Percentiles rank a stretch among this genome's conserved stretches.
These are phyloP conservation scores for Macrophya annulata DNA, from an alignment of 2,888 invertebrate genomes.

Conservation along the genomic window DNA sequence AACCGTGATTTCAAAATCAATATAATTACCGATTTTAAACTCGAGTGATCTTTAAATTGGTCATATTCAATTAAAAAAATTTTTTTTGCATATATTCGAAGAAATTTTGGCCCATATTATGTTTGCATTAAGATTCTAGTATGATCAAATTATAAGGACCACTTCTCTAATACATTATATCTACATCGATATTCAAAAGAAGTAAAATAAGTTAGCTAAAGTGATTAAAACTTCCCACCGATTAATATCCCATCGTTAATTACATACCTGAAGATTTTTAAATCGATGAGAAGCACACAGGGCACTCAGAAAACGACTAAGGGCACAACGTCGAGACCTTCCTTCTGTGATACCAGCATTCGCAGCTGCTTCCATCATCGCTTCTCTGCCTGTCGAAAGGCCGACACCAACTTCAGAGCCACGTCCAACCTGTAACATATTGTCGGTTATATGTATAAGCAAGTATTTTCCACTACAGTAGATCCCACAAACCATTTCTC, in stretches of 20 bases:
- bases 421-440: slow-evolving; percentile 68
- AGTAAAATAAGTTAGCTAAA: neutral
- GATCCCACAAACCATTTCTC: neutral
- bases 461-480: neutral
- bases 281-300: slow-evolving; percentile 90
- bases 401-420: slow-evolving; percentile 72
- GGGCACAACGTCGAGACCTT: slow-evolving; percentile 67
- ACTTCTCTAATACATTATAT: too few species aligned
- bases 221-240: neutral
- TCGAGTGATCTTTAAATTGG: too few species aligned
- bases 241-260: slow-evolving; percentile 66
- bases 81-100: too few species aligned
- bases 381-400: slow-evolving; percentile 66
- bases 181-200: neutral
- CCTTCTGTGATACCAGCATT: slow-evolving; percentile 64
- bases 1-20: too few species aligned
- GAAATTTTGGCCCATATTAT: too few species aligned
- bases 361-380: slow-evolving; percentile 63
- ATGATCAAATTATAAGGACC: too few species aligned
- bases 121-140: too few species aligned
- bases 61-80: too few species aligned
- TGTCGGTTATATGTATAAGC: neutral
- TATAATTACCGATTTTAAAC: too few species aligned
- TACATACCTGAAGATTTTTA: slow-evolving; percentile 87
- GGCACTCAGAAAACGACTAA: slow-evolving; percentile 73